Base-by-base conservation (phyloP, 2,888 invertebrate species). In the Chromoteleia sp. region DNA sequence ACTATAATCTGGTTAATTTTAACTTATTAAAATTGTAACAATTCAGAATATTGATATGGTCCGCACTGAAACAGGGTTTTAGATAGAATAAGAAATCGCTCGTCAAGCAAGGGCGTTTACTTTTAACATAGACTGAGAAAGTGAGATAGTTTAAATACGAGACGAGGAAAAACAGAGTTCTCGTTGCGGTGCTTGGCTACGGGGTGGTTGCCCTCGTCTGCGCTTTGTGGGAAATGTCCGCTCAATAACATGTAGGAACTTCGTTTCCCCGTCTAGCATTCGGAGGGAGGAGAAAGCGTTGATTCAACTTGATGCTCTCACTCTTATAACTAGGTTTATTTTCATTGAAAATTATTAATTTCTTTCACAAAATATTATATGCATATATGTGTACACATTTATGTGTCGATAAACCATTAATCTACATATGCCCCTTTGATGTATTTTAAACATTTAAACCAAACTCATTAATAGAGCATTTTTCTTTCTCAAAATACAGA, bases 161-260 rank as follows among this genome's bases (percentile, higher is more conserved):
- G 50, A 59, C 14, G 68, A 41, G 81, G 77, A 84, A 59, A 83
- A 84, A 86, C 85, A 83, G 84, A 76, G 81, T 82, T 85, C 81
- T 83, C 85, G 86, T 84, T 86, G 87, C 87, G 87, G 83, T 86
- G 87, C 85, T 84, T 84, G 82, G 83, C 83, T 86, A 88, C 89
- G 90, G 90, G 91, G 91, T 91, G 90, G 91, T 90, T 91, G 90
- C 90, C 90, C 91, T 90, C 90, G 90, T 90, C 90, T 90, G 91
- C 90, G 90, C 90, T 89, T 91, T 91, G 90, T 90, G 89, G 89
- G 89, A 90, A 90, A 90, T 90, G 87, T 88, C 89, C 91, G 91
- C 90, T 91, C 91, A 89, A 91, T 91, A 91, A 91, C 91, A 90
- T 87, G 89, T 89, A 88, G 87, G 85, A 85, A 86, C 89, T 61